These are phyloP conservation scores for Agonopterix alstromeriana DNA, from an alignment of 2,888 invertebrate genomes.

Conservation along the genomic window DNA sequence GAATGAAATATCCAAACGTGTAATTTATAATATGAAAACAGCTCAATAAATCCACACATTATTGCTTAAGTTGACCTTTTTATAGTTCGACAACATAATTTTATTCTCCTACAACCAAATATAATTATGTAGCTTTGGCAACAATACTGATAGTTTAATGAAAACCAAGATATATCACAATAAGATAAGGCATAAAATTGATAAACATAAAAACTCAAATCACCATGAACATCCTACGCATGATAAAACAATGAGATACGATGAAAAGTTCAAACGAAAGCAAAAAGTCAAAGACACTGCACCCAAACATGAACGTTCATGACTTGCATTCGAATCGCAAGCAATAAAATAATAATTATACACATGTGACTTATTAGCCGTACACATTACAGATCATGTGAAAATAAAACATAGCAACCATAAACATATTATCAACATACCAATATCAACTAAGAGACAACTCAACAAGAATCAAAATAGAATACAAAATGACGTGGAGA, in stretches of 20 bases:
- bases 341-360: slow-evolving; percentile 75
- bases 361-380: slow-evolving; percentile 72
- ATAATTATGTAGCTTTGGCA: slow-evolving; percentile 6
- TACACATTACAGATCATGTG: slow-evolving; percentile 51
- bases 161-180: slow-evolving; percentile 9
- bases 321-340: slow-evolving; percentile 60
- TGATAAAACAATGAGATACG: slow-evolving; percentile 46
- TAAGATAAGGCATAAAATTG: slow-evolving; percentile 31
- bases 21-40: slow-evolving; percentile 10
- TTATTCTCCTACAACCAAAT: slow-evolving; percentile 8
- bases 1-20: slow-evolving; percentile 9
- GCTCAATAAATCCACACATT: slow-evolving; percentile 16
- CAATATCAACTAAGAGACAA: slow-evolving; percentile 13
- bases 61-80: slow-evolving; percentile 11
- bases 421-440: slow-evolving; percentile 3
- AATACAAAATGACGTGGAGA: slow-evolving; percentile 6
- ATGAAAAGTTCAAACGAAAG: slow-evolving; percentile 41
- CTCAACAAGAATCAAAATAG: slow-evolving; percentile 16
- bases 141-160: slow-evolving; percentile 1
- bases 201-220: slow-evolving; percentile 5
- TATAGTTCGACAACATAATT: slow-evolving; percentile 11
- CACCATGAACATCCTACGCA: slow-evolving; percentile 46
- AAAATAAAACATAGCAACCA: slow-evolving; percentile 35
- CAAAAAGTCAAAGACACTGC: slow-evolving; percentile 44
- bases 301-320: slow-evolving; percentile 55